phyloP scores from a whole-genome alignment of 2,888 invertebrate species.

The Ctena decussata region DNA sequence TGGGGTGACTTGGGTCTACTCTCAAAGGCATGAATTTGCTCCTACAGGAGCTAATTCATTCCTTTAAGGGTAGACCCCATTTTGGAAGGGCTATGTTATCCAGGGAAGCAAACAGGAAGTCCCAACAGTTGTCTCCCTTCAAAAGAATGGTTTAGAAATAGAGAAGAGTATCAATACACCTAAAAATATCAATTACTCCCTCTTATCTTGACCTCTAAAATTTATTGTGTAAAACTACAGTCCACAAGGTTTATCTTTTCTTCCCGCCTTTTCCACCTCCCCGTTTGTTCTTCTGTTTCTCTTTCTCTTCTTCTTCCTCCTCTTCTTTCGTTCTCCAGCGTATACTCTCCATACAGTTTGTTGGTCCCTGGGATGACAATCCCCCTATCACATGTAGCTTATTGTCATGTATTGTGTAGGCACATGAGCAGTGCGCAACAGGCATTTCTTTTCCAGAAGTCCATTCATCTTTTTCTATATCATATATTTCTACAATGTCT shows the following conservation, averaged over 20 bases:
- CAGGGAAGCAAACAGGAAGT: too few relatives aligned
- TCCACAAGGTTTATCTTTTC: constrained; percentile 8
- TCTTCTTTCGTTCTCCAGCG: neutral
- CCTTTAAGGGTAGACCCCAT: too few relatives aligned
- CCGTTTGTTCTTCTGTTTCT: constrained; percentile 24
- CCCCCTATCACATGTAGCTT: constrained; percentile 84
- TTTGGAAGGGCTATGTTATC: too few relatives aligned
- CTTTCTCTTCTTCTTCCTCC: constrained; percentile 37
- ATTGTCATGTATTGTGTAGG: constrained; percentile 73
- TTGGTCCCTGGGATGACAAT: constrained; percentile 83
- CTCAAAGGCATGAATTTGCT: too few relatives aligned
- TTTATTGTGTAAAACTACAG: neutral
- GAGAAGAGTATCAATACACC: too few relatives aligned
- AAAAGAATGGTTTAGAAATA: too few relatives aligned
- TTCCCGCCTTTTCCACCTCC: constrained; percentile 42
- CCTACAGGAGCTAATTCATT: too few relatives aligned
- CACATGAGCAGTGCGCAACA: constrained; percentile 84
- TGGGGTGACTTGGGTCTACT: too few relatives aligned
- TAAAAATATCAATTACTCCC: too few relatives aligned
- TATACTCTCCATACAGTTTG: constrained; percentile 73
- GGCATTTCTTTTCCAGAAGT: constrained; percentile 75
- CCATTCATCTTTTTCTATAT: constrained; percentile 80
- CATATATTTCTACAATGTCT: constrained; percentile 80
- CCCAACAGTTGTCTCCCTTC: too few relatives aligned
- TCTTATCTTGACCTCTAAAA: neutral